Conservation (phyloP, 92 coral and sea anemone species). For the Siderastrea siderea region DNA sequence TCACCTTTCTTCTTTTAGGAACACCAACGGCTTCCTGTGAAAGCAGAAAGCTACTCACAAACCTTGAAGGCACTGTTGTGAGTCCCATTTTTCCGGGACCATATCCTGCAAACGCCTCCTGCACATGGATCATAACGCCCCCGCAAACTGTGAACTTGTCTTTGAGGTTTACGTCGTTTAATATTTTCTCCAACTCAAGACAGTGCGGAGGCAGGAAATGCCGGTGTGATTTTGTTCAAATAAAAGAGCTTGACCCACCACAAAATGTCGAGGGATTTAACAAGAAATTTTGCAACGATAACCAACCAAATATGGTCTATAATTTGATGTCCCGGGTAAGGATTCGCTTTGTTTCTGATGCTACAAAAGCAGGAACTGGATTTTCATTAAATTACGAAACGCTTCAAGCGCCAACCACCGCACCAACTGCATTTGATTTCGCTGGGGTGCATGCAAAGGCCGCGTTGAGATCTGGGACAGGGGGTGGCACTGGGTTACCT, state of each 20-base stretch:
- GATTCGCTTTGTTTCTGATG: slow-evolving; percentile 54
- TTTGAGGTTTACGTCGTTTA: slow-evolving; percentile 52
- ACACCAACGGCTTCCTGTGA: slow-evolving; percentile 24
- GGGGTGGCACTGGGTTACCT: neutral
- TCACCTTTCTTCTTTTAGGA: neutral
- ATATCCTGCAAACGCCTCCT: slow-evolving; percentile 59
- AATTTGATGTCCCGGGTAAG: slow-evolving; percentile 49
- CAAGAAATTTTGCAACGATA: slow-evolving; percentile 58
- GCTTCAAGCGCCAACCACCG: neutral
- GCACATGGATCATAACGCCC: slow-evolving; percentile 78
- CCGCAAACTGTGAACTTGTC: slow-evolving; percentile 51
- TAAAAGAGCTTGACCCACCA: slow-evolving; percentile 33
- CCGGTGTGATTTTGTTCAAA: slow-evolving; percentile 68
- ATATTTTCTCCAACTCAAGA: slow-evolving; percentile 48
- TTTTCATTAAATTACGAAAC: slow-evolving; percentile 53
- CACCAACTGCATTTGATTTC: slow-evolving; percentile 3
- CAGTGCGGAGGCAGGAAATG: slow-evolving; percentile 55
- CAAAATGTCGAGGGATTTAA: slow-evolving; percentile 15
- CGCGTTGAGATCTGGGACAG: neutral
- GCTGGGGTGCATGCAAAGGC: neutral
- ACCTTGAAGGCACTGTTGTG: slow-evolving; percentile 52
- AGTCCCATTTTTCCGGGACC: slow-evolving; percentile 69
- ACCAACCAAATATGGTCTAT: slow-evolving; percentile 40
- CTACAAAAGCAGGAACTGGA: slow-evolving; percentile 33
- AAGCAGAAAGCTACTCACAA: slow-evolving; percentile 20